Evolutionary conservation across 2,888 invertebrate genomes (phyloP).

Genomic region (Notocelia uddmanniana): DNA sequence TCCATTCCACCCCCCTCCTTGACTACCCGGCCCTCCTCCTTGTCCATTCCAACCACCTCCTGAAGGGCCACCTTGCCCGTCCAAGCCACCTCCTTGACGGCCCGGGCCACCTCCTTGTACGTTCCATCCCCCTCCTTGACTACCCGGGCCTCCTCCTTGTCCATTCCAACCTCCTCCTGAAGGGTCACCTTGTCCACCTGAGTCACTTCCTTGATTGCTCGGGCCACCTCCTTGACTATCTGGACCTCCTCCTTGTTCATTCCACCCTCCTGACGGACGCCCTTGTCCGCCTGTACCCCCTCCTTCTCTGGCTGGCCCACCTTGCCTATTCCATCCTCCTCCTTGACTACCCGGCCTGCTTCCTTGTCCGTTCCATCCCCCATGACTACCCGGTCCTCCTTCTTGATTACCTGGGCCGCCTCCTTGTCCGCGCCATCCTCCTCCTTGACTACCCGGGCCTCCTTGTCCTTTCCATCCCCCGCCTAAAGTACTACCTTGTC

Average conservation of each 20-base stretch:
- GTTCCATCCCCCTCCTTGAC: constrained; percentile 33
- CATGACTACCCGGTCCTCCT: no score
- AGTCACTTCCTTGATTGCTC: neutral
- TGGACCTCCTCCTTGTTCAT: constrained; percentile 23
- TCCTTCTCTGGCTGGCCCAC: no score
- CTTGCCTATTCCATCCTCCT: neutral
- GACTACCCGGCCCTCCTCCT: neutral
- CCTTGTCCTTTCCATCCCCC: constrained; percentile 33
- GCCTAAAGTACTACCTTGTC: neutral
- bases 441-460: constrained; percentile 12
- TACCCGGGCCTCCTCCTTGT: constrained; percentile 16
- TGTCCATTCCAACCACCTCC: constrained; percentile 19
- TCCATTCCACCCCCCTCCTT: constrained; percentile 39
- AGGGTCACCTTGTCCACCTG: constrained; percentile 39
- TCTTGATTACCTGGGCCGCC: constrained; percentile 11
- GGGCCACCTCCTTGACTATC: constrained; percentile 28
- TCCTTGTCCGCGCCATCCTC: constrained; percentile 8
- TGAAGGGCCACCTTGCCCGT: constrained; percentile 4
- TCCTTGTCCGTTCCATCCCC: constrained; percentile 40
- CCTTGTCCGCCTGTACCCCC: neutral
- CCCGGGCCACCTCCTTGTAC: constrained; percentile 22
- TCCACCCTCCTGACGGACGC: constrained; percentile 36
- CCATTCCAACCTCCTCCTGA: constrained; percentile 27
- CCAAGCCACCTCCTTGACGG: constrained; percentile 25
- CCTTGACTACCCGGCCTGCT: neutral